Conservation (phyloP, 2,888 invertebrate species). For the Timema cristinae region DNA sequence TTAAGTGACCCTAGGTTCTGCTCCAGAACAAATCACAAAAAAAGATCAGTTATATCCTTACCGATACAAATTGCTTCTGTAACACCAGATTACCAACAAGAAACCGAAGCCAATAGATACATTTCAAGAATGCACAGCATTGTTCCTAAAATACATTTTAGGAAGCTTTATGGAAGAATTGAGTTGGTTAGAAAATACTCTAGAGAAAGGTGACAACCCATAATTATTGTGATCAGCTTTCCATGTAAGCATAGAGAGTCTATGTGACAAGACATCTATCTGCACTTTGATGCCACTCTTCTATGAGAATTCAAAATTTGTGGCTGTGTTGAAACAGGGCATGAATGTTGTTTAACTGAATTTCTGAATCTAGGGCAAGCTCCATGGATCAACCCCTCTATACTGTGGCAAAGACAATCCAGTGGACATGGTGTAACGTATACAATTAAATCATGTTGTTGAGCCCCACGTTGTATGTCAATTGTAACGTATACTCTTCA, state of each 20-base stretch:
- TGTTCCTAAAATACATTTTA: background rate
- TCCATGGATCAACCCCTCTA: background rate
- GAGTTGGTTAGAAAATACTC: background rate
- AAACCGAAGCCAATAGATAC: background rate
- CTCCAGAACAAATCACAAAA: background rate
- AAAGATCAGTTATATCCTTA: constrained; percentile 1
- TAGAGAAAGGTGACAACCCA: background rate
- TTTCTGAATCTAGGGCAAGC: background rate
- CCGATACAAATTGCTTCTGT: background rate
- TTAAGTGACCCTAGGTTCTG: background rate
- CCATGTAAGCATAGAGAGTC: background rate
- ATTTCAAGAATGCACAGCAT: background rate
- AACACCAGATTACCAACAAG: constrained; percentile 4
- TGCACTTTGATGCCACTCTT: background rate
- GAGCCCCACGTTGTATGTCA: no score
- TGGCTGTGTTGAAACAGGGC: constrained; percentile 3
- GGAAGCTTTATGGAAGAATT: background rate
- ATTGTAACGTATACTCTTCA: no score
- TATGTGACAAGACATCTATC: background rate
- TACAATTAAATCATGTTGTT: no score
- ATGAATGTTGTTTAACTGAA: background rate
- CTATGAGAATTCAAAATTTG: background rate
- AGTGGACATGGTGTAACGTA: no score
- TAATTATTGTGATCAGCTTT: background rate
- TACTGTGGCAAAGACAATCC: no score